Base-by-base conservation (phyloP, 2,888 invertebrate genomes). In the Trissolcus brochymenae region DNA sequence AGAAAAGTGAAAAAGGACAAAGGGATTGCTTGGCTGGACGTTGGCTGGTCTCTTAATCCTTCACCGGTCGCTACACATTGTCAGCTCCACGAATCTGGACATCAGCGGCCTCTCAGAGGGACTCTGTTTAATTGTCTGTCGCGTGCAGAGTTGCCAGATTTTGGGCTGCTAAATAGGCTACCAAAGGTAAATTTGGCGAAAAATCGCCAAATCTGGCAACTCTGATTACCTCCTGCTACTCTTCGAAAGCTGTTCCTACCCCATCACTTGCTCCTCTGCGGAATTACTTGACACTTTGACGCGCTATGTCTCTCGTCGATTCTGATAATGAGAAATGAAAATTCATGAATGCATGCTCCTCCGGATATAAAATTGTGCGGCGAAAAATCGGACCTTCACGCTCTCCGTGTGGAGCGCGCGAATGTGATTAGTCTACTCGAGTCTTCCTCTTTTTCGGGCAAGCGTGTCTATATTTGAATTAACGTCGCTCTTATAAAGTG, bases 81-180 rank as follows among this genome's bases (percentile, higher is more conserved):
- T 79, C 68, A 62, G 59, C 3, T 73, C 67, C 50, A 54, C 74
- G 76, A 80, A 78, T 78, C 82, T 64, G 72, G 64, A 73, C 66
- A n/a, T n/a, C n/a, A 71, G 21, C 64, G 77, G 80, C 72, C 82
- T 81, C 80, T 82, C 80, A 35, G 77, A 81, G 81, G 81, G 81
- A 82, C 81, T 82, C 76, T 70, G 82, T 80, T 81, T 82, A 83
- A 85, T 84, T 84, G 83, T 82, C 84, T 81, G 81, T 81, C 82
- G 82, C 83, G 80, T 83, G n/a, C n/a, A n/a, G n/a, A n/a, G n/a
- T n/a, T n/a, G n/a, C n/a, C n/a, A n/a, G n/a, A n/a, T n/a, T n/a
- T n/a, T n/a, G n/a, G n/a, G n/a, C n/a, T n/a, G n/a, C n/a, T n/a
- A n/a, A n/a, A n/a, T n/a, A n/a, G n/a, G n/a, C n/a, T n/a, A n/a